Base-by-base conservation (phyloP, 2,888 invertebrate genomes). In the Hydriomena furcata region DNA sequence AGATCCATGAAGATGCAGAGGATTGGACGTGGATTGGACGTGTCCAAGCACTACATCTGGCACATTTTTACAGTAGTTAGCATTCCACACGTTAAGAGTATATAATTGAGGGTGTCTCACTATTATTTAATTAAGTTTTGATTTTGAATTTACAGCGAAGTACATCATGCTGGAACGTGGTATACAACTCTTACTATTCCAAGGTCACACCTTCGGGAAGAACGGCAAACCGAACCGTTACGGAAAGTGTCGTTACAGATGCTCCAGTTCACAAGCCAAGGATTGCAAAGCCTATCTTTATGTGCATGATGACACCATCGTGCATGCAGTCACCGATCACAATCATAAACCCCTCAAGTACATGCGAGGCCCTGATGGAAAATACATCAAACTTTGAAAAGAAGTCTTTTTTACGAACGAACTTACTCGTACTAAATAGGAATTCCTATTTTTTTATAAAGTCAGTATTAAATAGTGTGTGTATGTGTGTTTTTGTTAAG, bases 281-380 rank as follows among this genome's bases (percentile, higher is more conserved):
- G n/a, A 8, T 7, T 56, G 56, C 7, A 52, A 44, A 27, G 35
- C 43, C 0, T 24, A 13, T 25, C 6, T 50, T 5, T 31, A 36
- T 7, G 46, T 47, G 0, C n/a, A 1, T 3, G 17, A 34, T 24
- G n/a, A 35, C 25, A 3, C 25, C 5, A 10, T 56, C 5, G 13
- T 43, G 0, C 20, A 6, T 10, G 40, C 7, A 0, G 2, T 12
- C 2, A 6, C 6, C 4, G 1, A 40, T 0, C 55, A 56, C 21
- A 46, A 31, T 13, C 55, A 56, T 17, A 31, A 27, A 1, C 52
- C 56, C 6, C n/a, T 41, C 12, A 31, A 11, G 7, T 56, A 47
- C 11, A 0, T 31, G 0, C 23, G 8, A 8, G 11, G 8, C 6
- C 6, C 1, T 6, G 7, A 35, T 30, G 56, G 56, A 13, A 47